Evolutionary conservation across 2,797 vertebrate genomes (phyloP).

Genomic region (Hafferia zeledoni): DNA sequence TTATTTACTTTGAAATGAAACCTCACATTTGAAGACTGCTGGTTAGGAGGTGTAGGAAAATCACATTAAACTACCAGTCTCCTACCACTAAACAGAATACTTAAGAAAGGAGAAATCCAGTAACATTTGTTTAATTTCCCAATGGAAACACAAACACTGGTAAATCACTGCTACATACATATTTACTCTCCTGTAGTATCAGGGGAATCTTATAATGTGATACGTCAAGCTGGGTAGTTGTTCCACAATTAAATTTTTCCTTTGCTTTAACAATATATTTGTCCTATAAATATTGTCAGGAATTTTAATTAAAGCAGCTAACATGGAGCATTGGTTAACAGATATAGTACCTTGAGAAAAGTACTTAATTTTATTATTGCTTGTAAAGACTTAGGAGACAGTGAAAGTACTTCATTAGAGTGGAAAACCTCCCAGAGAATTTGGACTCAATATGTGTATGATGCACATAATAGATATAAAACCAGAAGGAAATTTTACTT

Average conservation of each 20-base stretch:
- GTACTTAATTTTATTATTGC: not conserved
- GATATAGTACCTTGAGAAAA: not conserved
- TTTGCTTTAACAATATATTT: not conserved
- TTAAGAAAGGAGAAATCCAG: not conserved
- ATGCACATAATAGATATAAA: not conserved
- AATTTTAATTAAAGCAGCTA: not conserved
- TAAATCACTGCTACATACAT: not conserved
- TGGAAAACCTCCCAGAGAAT: not conserved
- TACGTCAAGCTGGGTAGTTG: not conserved
- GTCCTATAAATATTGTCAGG: not conserved
- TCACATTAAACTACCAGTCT: accelerated
- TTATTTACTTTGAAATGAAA: not conserved
- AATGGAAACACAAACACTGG: not conserved
- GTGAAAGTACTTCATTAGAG: not conserved
- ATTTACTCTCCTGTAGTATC: not conserved
- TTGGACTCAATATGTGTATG: accelerated
- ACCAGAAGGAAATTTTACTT: not conserved
- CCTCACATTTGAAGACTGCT: not conserved
- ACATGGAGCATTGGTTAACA: not conserved
- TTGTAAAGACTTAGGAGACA: not conserved
- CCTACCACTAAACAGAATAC: not conserved
- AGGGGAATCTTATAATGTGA: not conserved
- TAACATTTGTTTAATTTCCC: not conserved
- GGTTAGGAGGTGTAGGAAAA: accelerated
- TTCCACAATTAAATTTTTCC: not conserved